Evolutionary conservation across 2,113 vertebrate genomes (phyloP).

Genomic region (Callaeas wilsoni): DNA sequence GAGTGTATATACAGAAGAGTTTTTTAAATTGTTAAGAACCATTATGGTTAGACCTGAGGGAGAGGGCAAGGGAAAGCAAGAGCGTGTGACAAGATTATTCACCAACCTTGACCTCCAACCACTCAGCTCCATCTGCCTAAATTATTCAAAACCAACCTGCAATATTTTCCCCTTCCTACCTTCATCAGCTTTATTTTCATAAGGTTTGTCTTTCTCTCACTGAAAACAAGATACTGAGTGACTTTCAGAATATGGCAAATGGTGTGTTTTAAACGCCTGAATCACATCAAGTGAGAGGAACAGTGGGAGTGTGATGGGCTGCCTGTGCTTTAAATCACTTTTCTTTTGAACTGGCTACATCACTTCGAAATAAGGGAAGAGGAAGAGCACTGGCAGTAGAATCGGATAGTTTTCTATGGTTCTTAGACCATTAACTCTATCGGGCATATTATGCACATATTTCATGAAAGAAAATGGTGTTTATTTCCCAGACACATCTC

Average conservation of each 20-base stretch:
- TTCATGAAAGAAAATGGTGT: not conserved
- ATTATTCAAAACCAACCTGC: not conserved
- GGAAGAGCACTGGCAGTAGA: not conserved
- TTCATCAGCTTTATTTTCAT: not conserved
- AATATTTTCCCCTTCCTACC: not conserved
- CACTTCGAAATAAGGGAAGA: not conserved
- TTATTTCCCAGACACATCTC: not conserved
- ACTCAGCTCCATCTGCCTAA: not conserved
- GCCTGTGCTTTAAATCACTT: not conserved
- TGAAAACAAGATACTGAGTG: not conserved
- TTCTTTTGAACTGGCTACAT: not conserved
- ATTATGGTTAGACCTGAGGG: accelerated
- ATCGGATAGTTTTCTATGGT: accelerated
- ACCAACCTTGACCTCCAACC: not conserved
- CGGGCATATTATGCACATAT: accelerated
- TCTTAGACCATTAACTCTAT: not conserved
- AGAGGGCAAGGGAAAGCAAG: not conserved
- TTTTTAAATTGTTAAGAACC: not conserved
- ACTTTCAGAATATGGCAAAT: not conserved
- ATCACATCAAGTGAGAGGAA: not conserved
- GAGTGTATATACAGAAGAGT: accelerated
- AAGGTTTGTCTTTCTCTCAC: not conserved
- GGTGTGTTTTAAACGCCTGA: not conserved
- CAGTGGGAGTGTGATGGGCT: not conserved
- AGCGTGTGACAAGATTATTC: not conserved